Conservation (phyloP, 2,797 vertebrate species). For the Amniataba percoides region DNA sequence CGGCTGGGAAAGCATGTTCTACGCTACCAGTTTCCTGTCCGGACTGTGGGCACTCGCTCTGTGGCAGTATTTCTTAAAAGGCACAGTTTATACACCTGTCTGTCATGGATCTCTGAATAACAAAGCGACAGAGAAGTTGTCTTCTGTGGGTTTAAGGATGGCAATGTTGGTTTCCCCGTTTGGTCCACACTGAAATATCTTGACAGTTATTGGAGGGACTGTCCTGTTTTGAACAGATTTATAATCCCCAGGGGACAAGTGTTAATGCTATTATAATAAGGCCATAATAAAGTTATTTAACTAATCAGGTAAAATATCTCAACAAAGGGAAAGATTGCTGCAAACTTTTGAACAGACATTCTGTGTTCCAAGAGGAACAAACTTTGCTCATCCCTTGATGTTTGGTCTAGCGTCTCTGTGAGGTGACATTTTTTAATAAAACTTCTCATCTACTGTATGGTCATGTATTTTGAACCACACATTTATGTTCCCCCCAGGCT, state of each 20-base stretch:
- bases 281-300: too few relatives aligned
- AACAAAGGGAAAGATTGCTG: too few relatives aligned
- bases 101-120: not conserved
- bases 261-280: too few relatives aligned
- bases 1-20: slow-evolving; percentile 93
- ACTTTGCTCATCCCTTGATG: too few relatives aligned
- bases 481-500: too few relatives aligned
- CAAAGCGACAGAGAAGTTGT: not conserved
- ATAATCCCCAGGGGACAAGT: not conserved
- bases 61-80: slow-evolving; percentile 87
- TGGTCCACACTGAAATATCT: not conserved
- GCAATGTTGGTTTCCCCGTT: not conserved
- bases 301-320: too few relatives aligned
- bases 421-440: too few relatives aligned
- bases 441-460: too few relatives aligned
- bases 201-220: not conserved
- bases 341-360: not conserved
- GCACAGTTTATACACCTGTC: slow-evolving; percentile 65
- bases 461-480: too few relatives aligned
- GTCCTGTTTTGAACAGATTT: not conserved
- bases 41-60: slow-evolving; percentile 89
- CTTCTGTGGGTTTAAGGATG: not conserved
- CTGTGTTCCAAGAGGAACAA: not conserved
- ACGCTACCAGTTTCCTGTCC: slow-evolving; percentile 86
- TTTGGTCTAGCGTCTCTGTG: too few relatives aligned